Conservation (phyloP, 2,797 vertebrate species). For the Alfaro cultratus region DNA sequence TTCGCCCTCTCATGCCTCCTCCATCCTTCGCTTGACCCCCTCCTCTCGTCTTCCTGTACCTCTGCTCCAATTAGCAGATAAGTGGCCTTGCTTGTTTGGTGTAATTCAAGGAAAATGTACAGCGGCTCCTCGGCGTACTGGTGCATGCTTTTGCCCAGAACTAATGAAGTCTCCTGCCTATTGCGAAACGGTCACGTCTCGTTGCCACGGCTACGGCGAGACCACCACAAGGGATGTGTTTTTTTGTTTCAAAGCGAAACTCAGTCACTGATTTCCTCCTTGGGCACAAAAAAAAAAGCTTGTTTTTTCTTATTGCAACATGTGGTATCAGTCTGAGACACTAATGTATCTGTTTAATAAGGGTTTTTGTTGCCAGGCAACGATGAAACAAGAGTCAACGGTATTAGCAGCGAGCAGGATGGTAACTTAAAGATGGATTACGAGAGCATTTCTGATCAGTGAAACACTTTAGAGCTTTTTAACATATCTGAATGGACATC, state of each 20-base stretch:
- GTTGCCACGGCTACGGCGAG: constrained; percentile 57
- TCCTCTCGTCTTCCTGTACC: not conserved
- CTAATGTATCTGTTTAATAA: constrained; percentile 20
- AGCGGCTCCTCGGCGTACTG: constrained; percentile 16
- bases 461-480: constrained; percentile 6
- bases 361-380: constrained; percentile 21
- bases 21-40: not conserved
- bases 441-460: constrained; percentile 2
- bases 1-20: constrained; percentile 9
- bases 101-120: constrained; percentile 20
- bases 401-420: not conserved
- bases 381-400: constrained; percentile 21
- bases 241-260: constrained; percentile 48
- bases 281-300: constrained; percentile 15
- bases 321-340: constrained; percentile 1
- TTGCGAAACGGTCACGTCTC: constrained; percentile 30
- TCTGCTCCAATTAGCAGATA: constrained; percentile 55
- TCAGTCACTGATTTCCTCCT: constrained; percentile 16
- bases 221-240: constrained; percentile 24
- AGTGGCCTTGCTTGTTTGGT: constrained; percentile 39
- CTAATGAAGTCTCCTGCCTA: constrained; percentile 54
- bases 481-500: not conserved
- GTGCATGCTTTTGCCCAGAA: constrained; percentile 31
- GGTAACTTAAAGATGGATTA: constrained; percentile 9
- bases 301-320: not conserved